Conservation (phyloP, 2,888 invertebrate species). For the Aphodius granarius region DNA sequence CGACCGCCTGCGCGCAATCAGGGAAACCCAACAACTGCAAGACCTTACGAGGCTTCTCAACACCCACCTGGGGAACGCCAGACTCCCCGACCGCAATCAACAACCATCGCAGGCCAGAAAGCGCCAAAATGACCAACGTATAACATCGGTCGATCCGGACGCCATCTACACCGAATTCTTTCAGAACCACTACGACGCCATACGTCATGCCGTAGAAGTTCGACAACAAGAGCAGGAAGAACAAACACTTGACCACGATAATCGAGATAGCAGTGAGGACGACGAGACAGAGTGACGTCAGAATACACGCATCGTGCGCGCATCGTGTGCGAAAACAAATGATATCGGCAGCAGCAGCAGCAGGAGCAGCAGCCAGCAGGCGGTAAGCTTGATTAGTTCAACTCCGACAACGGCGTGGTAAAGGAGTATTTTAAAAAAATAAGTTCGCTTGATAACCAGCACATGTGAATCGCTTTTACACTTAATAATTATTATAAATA, state of each 20-base stretch:
- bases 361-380: too few species aligned
- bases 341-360: background rate
- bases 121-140: background rate
- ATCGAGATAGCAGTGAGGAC: background rate
- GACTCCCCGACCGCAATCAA: slow-evolving; percentile 55
- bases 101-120: slow-evolving; percentile 46
- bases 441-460: too few species aligned
- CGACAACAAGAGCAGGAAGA: background rate
- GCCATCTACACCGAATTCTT: slow-evolving; percentile 36
- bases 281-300: background rate
- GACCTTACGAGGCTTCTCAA: slow-evolving; percentile 67
- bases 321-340: background rate
- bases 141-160: slow-evolving; percentile 25
- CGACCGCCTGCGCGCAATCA: slow-evolving; percentile 56
- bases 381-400: background rate
- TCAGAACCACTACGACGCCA: slow-evolving; percentile 18
- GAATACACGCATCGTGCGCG: slow-evolving; percentile 13
- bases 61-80: slow-evolving; percentile 54
- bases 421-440: background rate
- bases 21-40: slow-evolving; percentile 62
- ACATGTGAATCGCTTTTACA: background rate
- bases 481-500: too few species aligned
- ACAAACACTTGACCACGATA: background rate
- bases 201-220: background rate
- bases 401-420: background rate